A percentile compares a stretch with the other conserved stretches of the same genome.
Conservation (phyloP, 2,797 vertebrate genomes). For the Rhinophrynus dorsalis region DNA sequence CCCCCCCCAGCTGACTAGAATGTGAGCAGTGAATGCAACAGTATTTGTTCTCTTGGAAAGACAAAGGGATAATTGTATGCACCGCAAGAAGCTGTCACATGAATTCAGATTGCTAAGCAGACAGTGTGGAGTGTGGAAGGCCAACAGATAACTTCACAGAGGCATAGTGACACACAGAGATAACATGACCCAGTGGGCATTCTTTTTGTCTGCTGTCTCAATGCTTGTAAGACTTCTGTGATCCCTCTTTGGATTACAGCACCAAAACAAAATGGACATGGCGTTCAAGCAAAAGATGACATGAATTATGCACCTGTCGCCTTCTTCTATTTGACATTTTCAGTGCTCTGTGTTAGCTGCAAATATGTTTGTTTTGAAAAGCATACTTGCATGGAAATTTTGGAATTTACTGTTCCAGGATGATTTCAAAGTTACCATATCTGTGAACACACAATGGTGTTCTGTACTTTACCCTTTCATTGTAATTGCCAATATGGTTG, state of each 20-base stretch:
- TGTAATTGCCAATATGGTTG: too few species aligned
- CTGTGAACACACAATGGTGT: not conserved
- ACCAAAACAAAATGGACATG: conserved; percentile 28
- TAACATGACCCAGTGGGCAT: conserved; percentile 37
- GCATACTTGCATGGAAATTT: not conserved
- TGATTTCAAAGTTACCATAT: not conserved
- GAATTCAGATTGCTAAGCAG: conserved; percentile 23
- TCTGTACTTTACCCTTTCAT: too few species aligned
- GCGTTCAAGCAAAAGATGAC: conserved; percentile 13
- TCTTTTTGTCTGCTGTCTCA: conserved; percentile 27
- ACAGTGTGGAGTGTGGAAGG: conserved; percentile 30
- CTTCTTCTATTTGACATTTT: conserved; percentile 34
- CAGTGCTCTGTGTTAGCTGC: not conserved
- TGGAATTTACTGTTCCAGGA: too few species aligned
- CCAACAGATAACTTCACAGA: conserved; percentile 33
- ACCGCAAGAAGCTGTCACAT: conserved; percentile 15
- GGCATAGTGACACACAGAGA: conserved; percentile 36
- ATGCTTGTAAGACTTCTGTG: conserved; percentile 26
- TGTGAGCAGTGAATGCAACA: too few species aligned
- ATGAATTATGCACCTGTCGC: conserved; percentile 37
- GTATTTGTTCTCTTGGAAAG: conserved; percentile 4
- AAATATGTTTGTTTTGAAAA: not conserved
- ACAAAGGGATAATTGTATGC: conserved; percentile 15
- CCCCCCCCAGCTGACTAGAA: not conserved
- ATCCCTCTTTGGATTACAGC: conserved; percentile 24